A percentile compares a stretch with the other conserved stretches of the same genome.
Conservation (phyloP, 1,140 invertebrate species). For the honey bee (Apis mellifera) region Amel_HAv3.1 CM009944.2:8087501-8088000, state of each 20-base stretch:
- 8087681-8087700: slow-evolving; percentile 28
- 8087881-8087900: slow-evolving; percentile 40
- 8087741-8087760: slow-evolving; percentile 59
- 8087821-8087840: slow-evolving; percentile 36
- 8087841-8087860: slow-evolving; percentile 61
- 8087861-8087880: slow-evolving; percentile 58
- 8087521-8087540: slow-evolving; percentile 31
- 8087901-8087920: slow-evolving; percentile 17
- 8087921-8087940: slow-evolving; percentile 30
- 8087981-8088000: slow-evolving; percentile 40
- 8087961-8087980: slow-evolving; percentile 49
- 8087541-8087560: slow-evolving; percentile 19
- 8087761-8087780: slow-evolving; percentile 63
- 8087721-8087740: slow-evolving; percentile 32
- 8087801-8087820: slow-evolving; percentile 30
- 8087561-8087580: slow-evolving; percentile 2
- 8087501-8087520: slow-evolving; percentile 21
- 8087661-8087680: slow-evolving; percentile 33
- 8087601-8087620: not conserved
- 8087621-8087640: slow-evolving; percentile 47
- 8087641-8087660: slow-evolving; percentile 19
- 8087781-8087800: slow-evolving; percentile 51
- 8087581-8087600: slow-evolving; percentile 14
- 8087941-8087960: slow-evolving; percentile 43
- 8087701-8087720: slow-evolving; percentile 14